Conservation (phyloP, 2,888 invertebrate genomes). For the Melieria crassipennis region DNA sequence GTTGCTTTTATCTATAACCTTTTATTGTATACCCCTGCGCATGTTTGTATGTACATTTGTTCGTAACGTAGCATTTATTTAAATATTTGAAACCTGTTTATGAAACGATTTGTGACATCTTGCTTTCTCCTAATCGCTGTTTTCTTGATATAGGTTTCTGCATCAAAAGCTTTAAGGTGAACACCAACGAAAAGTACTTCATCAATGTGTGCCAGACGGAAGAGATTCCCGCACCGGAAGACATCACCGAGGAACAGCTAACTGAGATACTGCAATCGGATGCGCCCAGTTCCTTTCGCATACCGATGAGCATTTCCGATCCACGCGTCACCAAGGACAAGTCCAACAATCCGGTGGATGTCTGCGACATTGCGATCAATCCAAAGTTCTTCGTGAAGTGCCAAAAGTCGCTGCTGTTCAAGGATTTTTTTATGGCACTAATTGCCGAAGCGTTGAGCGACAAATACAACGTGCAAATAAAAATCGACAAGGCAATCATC, state of each 20-base stretch:
- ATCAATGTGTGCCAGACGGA: constrained; percentile 86
- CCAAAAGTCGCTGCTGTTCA: constrained; percentile 75
- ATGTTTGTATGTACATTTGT: too few species aligned
- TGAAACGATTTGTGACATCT: too few species aligned
- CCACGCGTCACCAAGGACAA: constrained; percentile 82
- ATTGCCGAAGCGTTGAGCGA: constrained; percentile 81
- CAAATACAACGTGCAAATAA: constrained; percentile 79
- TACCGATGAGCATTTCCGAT: constrained; percentile 92
- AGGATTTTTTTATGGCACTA: constrained; percentile 81
- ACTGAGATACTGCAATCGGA: constrained; percentile 73
- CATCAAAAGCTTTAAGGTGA: constrained; percentile 76
- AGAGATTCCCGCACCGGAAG: constrained; percentile 78
- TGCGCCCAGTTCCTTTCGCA: constrained; percentile 77
- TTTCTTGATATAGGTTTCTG: constrained; percentile 73
- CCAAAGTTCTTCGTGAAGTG: constrained; percentile 81
- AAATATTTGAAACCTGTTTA: too few species aligned
- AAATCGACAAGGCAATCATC: constrained; percentile 73
- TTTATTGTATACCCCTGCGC: too few species aligned
- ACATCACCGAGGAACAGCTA: constrained; percentile 77
- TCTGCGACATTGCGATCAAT: constrained; percentile 87
- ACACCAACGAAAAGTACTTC: constrained; percentile 79
- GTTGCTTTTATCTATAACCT: too few species aligned
- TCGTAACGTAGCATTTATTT: too few species aligned
- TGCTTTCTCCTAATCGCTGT: too few species aligned
- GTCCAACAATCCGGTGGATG: constrained; percentile 76